Evolutionary conservation across 2,888 invertebrate genomes (phyloP), one percentile per base, ranked within the genome.

Genomic region (Cactoblastis cactorum): DNA sequence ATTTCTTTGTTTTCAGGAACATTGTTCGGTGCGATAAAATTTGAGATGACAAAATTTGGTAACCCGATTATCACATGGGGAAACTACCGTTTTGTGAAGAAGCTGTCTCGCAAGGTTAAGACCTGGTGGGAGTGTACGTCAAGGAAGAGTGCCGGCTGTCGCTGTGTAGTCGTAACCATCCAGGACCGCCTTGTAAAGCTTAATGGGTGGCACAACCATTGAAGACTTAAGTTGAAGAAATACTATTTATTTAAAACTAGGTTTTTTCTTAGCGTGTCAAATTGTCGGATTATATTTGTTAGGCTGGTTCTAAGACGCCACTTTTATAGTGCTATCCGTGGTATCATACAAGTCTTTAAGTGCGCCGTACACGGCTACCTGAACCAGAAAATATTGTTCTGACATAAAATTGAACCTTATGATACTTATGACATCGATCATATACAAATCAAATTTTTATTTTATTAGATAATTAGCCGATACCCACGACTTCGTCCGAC

Each of bases 121-220:
- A 83, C 83, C 14, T 86, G 85, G 83, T 87, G 87, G 87, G 85
- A 85, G 64, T 87, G 87, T 43, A 74, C 76, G 0, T 74, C 77
- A 1, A 74, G 82, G 58, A 86, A 83, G 71, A 71, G 59, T 11
- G 58, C 55, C n/a, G 75, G 77, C 0, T 88, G 87, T 57, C 73
- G 77, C 1, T 86, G 86, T 52, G 69, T 83, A 4, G 80, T 78
- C 2, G 83, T 84, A 51, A 87, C 87, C 4, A 69, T 79, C 2
- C 71, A 83, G 18, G 73, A 82, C 37, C 65, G 78, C 3, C 69
- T 86, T 2, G 64, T 82, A 45, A 84, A 84, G 50, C 67, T 85
- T n/a, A 85, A 76, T 19, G 83, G 83, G 0, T 84, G 83, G 82
- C 86, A 86, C 57, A 85, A 83, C 53, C 85, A 86, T 62, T 74